Evolutionary conservation across 2,888 invertebrate species (phyloP).

Genomic region (Hydroisotoma schaefferi): DNA sequence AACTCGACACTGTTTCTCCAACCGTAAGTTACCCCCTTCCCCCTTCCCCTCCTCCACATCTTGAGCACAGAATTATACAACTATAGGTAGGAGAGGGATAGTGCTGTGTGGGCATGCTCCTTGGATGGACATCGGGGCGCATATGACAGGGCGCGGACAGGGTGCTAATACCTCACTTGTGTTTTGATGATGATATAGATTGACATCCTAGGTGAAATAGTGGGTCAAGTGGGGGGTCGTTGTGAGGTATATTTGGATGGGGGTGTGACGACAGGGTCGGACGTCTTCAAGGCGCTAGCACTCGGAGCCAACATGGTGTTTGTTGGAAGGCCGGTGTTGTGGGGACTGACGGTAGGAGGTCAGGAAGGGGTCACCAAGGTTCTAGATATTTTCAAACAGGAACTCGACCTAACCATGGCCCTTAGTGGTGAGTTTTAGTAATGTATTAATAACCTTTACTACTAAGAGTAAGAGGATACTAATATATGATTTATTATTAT

Average conservation of each 20-base stretch:
- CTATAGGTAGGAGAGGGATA: too few relatives aligned
- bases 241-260: slow-evolving; percentile 83
- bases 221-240: slow-evolving; percentile 64
- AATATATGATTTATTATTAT: too few relatives aligned
- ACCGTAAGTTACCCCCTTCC: too few relatives aligned
- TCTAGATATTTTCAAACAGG: slow-evolving; percentile 67
- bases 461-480: too few relatives aligned
- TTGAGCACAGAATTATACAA: too few relatives aligned
- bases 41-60: too few relatives aligned
- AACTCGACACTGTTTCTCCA: slow-evolving; percentile 79
- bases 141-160: too few relatives aligned
- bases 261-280: slow-evolving; percentile 77
- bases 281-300: slow-evolving; percentile 85
- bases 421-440: too few relatives aligned
- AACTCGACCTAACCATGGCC: slow-evolving; percentile 70
- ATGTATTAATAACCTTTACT: too few relatives aligned
- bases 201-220: slow-evolving; percentile 61
- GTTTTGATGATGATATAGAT: slow-evolving; percentile 15
- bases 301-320: slow-evolving; percentile 89
- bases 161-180: not conserved
- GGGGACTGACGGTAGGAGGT: slow-evolving; percentile 76
- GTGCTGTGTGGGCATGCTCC: too few relatives aligned
- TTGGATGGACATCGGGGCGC: not conserved
- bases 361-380: slow-evolving; percentile 71
- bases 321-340: slow-evolving; percentile 77